These are phyloP conservation scores for Vulpes ferrilata DNA, from an alignment of 2,113 vertebrate species.

Conservation along the genomic window DNA sequence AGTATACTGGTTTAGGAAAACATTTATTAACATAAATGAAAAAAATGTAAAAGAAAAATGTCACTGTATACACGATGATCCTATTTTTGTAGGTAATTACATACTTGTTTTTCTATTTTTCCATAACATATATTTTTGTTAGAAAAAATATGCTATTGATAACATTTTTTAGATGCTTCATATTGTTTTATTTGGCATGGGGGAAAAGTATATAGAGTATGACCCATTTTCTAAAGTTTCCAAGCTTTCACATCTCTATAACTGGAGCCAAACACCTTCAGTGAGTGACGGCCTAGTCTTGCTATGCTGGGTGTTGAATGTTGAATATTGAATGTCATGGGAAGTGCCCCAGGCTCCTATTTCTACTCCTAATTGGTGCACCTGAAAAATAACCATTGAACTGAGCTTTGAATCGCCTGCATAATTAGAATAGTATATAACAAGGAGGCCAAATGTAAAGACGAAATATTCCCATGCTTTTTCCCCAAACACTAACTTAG, in stretches of 20 bases:
- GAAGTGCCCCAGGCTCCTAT: conserved; percentile 61
- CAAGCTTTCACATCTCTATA: conserved; percentile 58
- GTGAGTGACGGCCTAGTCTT: not conserved
- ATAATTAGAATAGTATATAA: conserved; percentile 25
- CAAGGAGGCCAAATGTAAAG: not conserved
- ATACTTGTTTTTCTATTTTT: conserved; percentile 15
- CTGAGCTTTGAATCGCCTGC: conserved; percentile 29
- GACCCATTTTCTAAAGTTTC: conserved; percentile 71
- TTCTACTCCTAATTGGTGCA: conserved; percentile 69
- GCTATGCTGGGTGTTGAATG: conserved; percentile 10
- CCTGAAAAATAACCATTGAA: conserved; percentile 72
- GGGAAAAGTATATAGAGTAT: not conserved
- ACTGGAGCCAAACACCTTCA: conserved; percentile 46
- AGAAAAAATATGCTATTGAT: not conserved
- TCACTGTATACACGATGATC: not conserved
- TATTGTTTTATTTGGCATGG: conserved; percentile 60
- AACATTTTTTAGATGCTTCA: conserved; percentile 10
- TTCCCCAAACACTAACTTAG: not conserved
- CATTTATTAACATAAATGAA: not conserved
- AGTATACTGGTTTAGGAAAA: not conserved
- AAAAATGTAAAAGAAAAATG: not conserved
- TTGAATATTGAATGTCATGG: conserved; percentile 52
- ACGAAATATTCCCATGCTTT: not conserved
- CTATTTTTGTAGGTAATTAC: conserved; percentile 9
- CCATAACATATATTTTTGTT: not conserved